Base-by-base conservation (phyloP, 2,888 invertebrate species). In the Norana najaformis region DNA sequence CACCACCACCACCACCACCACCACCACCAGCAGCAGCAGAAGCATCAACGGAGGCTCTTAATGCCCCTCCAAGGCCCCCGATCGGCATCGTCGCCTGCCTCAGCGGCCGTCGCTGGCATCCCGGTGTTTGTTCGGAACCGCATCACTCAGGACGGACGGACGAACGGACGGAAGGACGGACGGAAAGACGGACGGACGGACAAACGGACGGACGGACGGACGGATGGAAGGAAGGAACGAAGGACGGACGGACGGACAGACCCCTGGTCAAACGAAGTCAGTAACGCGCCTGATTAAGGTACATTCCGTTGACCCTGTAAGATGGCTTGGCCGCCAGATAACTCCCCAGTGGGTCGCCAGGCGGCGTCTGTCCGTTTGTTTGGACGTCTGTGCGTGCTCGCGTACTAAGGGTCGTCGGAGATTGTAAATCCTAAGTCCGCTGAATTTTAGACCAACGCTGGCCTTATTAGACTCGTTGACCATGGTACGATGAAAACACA, bases 291-390 rank as follows among this genome's bases (percentile, higher is more conserved):
- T 69, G 69, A 69, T 69, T 85, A 37, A 37, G 85, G 85, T 85
- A 85, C 85, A 37, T 85, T 85, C 35, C 85, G 85, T 14, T 85
- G 85, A 85, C 85, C 85, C 85, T 37, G 34, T 85, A 85, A 85
- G 85, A 85, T 85, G 85, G 35, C 85, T 85, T 37, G 37, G 23
- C 85, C 35, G 37, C 85, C 35, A n/a, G 85, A 85, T 85, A 85
- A 85, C 85, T 85, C 85, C 85, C 85, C 20, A 5, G 85, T 69
- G 37, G 85, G 23, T 85, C 37, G 85, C 37, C 85, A 85, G 36
- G 18, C 85, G 35, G 35, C 85, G 36, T 85, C 85, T 36, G 85
- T 6, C 36, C 37, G 35, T 36, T 34, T 36, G 6, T 37, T 8
- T 85, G 36, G 11, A 20, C 85, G 37, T 85, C 34, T n/a, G 36